These are phyloP conservation scores for Oryzias woworae DNA, from an alignment of 2,113 vertebrate species.

Conservation along the genomic window DNA sequence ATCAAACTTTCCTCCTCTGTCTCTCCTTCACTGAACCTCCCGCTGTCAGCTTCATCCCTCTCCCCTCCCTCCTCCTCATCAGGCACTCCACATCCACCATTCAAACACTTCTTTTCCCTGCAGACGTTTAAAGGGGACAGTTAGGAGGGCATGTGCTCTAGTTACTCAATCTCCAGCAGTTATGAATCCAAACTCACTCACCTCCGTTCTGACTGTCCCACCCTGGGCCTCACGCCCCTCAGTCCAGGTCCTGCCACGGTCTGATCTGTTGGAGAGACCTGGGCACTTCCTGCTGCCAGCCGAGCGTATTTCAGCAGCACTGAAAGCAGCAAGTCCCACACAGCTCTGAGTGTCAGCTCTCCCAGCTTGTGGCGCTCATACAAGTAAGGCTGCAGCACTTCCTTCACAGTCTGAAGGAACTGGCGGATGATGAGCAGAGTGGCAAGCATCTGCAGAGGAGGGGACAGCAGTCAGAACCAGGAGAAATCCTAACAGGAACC, in stretches of 20 bases:
- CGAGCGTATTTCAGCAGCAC: slow-evolving; percentile 80
- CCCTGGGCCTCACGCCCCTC: slow-evolving; percentile 60
- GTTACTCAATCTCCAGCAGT: too few relatives aligned
- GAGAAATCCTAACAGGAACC: not conserved
- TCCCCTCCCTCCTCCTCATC: slow-evolving; percentile 86
- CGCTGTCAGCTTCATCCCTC: slow-evolving; percentile 85
- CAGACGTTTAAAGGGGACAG: slow-evolving; percentile 10
- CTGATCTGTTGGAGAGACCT: slow-evolving; percentile 59
- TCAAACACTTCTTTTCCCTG: slow-evolving; percentile 86
- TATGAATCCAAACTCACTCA: not conserved
- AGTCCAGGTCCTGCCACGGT: slow-evolving; percentile 59
- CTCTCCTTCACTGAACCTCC: slow-evolving; percentile 80
- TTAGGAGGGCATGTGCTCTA: not conserved
- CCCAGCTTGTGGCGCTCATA: slow-evolving; percentile 87
- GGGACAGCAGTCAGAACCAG: not conserved
- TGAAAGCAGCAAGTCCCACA: slow-evolving; percentile 81
- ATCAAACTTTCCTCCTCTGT: slow-evolving; percentile 84
- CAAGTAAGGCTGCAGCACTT: slow-evolving; percentile 93
- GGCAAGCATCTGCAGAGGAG: slow-evolving; percentile 87
- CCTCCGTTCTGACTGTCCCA: slow-evolving; percentile 65
- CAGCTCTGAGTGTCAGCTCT: slow-evolving; percentile 78
- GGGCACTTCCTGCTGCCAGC: slow-evolving; percentile 62
- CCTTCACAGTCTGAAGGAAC: slow-evolving; percentile 93
- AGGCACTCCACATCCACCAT: slow-evolving; percentile 90
- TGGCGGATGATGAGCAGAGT: slow-evolving; percentile 95